Base-by-base conservation (phyloP, 2,888 invertebrate genomes). In the Lordiphosa fenestrarum region DNA sequence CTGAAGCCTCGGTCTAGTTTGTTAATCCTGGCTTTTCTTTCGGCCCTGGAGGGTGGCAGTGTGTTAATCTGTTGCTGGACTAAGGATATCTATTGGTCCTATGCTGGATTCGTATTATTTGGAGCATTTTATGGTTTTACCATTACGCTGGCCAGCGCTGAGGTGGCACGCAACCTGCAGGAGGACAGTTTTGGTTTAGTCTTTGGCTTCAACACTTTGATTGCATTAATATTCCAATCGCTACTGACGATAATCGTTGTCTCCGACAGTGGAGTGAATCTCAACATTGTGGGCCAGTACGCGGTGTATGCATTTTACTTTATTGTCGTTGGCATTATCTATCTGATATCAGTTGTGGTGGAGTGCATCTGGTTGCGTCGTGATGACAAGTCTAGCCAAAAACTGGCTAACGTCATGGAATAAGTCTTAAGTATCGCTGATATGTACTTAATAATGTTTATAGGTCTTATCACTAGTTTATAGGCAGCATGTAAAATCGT, bases 111-210 rank as follows among this genome's bases (percentile, higher is more conserved):
- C 75, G 91, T 96, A 9, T 82, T 93, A 4, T 94, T 94, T 89
- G 94, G 95, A 13, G 92, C 93, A 25, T 90, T 95, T 40, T 97
- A 94, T 87, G 95, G 96, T 71, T 94, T 95, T 74, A 87, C 88
- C 4, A 88, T 88, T 19, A 88, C 88, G 0, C 82, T 89, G 12
- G 84, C 88, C 13, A 88, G 96, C 88, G 94, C 95, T 44, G 96
- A 97, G 90, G 95, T 98, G 51, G 97, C 98, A 0, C 93, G 94
- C 65, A 91, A 93, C 65, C 91, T 98, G 57, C 91, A 92, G 53
- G 94, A 95, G 74, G 95, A 96, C 50, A 95, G 95, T 88, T 97
- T 95, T 87, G 97, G 96, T 0, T 91, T 98, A 3, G 94, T 98
- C 68, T 97, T 98, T 89, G 98, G 98, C 4, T 91, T 97, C 71